A percentile compares a stretch with the other conserved stretches of the same genome.
Conservation (phyloP, 1,140 invertebrate species). For the Sitophilus oryzae region DNA sequence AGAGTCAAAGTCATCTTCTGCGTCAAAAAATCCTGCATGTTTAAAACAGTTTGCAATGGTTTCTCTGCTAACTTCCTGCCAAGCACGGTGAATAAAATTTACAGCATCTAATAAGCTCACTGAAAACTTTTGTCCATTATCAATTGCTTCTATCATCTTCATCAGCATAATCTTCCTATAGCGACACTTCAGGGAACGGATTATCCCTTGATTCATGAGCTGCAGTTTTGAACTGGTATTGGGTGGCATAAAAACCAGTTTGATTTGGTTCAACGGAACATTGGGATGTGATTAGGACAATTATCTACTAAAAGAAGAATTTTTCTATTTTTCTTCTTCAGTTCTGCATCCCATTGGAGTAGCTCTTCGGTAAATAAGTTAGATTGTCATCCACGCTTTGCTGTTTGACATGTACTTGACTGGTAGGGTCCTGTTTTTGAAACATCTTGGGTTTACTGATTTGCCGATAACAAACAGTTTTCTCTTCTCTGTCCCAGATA, state of each 20-base stretch:
- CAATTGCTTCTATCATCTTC: not conserved
- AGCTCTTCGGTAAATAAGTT: constrained; percentile 21
- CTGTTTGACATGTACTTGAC: constrained; percentile 37
- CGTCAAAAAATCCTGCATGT: constrained; percentile 1
- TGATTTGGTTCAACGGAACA: constrained; percentile 27
- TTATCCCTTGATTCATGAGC: constrained; percentile 31
- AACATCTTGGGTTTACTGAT: constrained; percentile 42
- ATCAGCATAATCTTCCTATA: constrained; percentile 12
- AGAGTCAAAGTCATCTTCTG: constrained; percentile 7
- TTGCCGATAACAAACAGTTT: constrained; percentile 40
- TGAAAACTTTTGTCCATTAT: constrained; percentile 1
- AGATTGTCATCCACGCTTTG: constrained; percentile 46
- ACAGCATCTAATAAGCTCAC: constrained; percentile 4
- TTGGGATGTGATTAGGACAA: constrained; percentile 24
- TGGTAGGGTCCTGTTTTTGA: constrained; percentile 38
- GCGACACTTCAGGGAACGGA: constrained; percentile 22
- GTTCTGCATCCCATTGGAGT: constrained; percentile 19
- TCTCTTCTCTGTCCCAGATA: constrained; percentile 34
- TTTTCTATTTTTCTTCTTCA: constrained; percentile 15
- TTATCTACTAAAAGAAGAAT: constrained; percentile 28
- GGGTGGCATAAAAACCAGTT: no score
- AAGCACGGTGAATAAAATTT: constrained; percentile 9
- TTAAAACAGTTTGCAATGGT: not conserved
- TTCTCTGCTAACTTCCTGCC: constrained; percentile 4
- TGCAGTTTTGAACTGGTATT: no score